These are phyloP conservation scores for Paracentrotus lividus DNA, from an alignment of 53 echinoderm and acorn worm species.

Conservation along the genomic window DNA sequence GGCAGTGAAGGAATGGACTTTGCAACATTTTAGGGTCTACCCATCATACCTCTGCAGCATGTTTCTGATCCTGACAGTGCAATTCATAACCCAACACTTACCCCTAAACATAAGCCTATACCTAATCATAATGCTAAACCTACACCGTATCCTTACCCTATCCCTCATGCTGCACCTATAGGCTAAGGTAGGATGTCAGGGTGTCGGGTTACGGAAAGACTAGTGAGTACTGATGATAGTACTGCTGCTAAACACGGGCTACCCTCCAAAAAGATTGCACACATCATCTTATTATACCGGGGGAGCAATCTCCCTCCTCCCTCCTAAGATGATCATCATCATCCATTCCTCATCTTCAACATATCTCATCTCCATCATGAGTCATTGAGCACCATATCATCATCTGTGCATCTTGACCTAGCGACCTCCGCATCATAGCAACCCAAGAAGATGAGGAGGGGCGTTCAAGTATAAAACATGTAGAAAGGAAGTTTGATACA, in stretches of 20 bases:
- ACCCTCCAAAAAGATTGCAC: not conserved
- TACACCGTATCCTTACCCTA: too few species aligned
- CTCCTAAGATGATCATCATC: constrained; percentile 11
- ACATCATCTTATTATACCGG: not conserved
- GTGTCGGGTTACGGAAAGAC: not conserved
- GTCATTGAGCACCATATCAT: constrained; percentile 12
- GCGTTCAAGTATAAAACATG: not conserved
- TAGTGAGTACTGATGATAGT: not conserved
- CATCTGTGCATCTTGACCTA: not conserved
- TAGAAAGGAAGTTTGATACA: not conserved
- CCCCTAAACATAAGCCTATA: too few species aligned
- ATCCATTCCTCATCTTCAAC: not conserved
- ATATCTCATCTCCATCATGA: constrained; percentile 41
- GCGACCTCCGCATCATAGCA: constrained; percentile 24
- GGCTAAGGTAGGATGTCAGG: too few species aligned
- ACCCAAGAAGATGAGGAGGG: not conserved
- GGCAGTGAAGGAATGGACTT: too few species aligned
- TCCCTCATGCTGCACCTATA: too few species aligned
- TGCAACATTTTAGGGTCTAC: too few species aligned
- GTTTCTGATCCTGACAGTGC: too few species aligned
- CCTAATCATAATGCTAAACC: too few species aligned
- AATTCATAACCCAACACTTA: too few species aligned
- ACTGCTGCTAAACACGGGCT: not conserved
- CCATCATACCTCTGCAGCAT: too few species aligned
- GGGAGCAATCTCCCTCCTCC: not conserved